phyloP scores from a whole-genome alignment of 2,797 vertebrate genomes.

The Cheirogaleus major region DNA sequence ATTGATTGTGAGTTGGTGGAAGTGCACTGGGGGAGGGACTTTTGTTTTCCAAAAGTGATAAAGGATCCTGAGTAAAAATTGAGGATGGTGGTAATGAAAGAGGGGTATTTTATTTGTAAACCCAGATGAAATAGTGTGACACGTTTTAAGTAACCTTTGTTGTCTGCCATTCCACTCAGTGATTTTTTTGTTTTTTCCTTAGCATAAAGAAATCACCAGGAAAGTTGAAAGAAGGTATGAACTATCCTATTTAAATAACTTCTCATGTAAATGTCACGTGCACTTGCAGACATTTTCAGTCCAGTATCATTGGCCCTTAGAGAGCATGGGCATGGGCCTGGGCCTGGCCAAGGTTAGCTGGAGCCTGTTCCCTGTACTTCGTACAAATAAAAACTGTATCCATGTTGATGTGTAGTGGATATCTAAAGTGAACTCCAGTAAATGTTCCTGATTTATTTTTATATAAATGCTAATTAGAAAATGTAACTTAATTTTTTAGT shows the following conservation, averaged over 20 bases:
- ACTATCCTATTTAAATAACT: not conserved
- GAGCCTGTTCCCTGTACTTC: not conserved
- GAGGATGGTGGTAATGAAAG: not conserved
- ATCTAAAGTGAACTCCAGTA: not conserved
- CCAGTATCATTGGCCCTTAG: not conserved
- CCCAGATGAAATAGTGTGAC: not conserved
- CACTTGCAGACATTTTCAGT: not conserved
- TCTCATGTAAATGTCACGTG: not conserved
- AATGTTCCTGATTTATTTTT: not conserved
- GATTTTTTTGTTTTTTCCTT: not conserved
- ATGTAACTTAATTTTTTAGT: slow-evolving; percentile 58
- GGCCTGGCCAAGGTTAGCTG: not conserved
- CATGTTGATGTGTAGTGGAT: not conserved
- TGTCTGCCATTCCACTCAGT: not conserved
- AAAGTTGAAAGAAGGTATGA: slow-evolving; percentile 70
- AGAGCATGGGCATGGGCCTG: too few species aligned
- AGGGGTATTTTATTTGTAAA: not conserved
- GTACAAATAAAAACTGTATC: not conserved
- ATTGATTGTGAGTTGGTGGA: not conserved
- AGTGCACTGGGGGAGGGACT: not conserved
- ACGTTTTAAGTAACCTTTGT: not conserved
- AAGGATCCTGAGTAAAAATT: not conserved
- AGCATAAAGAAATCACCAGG: slow-evolving; percentile 68
- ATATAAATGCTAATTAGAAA: slow-evolving; percentile 32
- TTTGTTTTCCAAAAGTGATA: not conserved